Base-by-base conservation (phyloP, 2,888 invertebrate genomes). In the Eilema depressum region DNA sequence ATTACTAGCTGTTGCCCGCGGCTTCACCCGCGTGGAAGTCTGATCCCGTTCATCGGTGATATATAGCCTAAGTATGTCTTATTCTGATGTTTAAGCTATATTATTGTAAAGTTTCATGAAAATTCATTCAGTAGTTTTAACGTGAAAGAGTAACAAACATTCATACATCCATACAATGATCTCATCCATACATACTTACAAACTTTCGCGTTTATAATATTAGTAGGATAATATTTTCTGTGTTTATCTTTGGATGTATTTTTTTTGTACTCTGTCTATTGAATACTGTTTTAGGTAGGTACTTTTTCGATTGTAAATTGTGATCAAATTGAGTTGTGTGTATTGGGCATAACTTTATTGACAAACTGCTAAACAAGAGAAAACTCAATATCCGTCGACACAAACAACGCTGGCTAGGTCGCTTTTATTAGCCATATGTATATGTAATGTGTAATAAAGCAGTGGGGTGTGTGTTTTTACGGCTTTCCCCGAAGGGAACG, bases 391-490 rank as follows among this genome's bases (percentile, higher is more conserved):
- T 71, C 79, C 68, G 76, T 69, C 68, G 64, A 72, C 70, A 67
- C 61, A 76, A 78, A 82, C 70, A 80, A 83, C 53, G 53, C 74
- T 74, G 70, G 75, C 53, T 77, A 72, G 71, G 74, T 72, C 70
- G 66, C 75, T 81, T 86, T 86, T 88, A 88, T 86, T 87, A 86
- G 86, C 84, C 86, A 84, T 88, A 85, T 86, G 88, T 85, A 84
- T 88, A 85, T 86, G 88, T 85, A 84, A 83, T 85, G 82, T 77
- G 88, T 81, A 87, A 86, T 88, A 88, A 88, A 88, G 81, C 87
- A 85, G 87, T 84, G 81, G 88, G 88, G 87, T 80, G 75, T 84
- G 82, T 85, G 82, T 86, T 86, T 87, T 87, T 86, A 87, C 80
- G 83, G 81, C 80, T 81, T 76, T 78, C 84, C 75, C 78, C 76